Conservation (phyloP, 2,797 vertebrate species). For the Hydrolagus colliei region DNA sequence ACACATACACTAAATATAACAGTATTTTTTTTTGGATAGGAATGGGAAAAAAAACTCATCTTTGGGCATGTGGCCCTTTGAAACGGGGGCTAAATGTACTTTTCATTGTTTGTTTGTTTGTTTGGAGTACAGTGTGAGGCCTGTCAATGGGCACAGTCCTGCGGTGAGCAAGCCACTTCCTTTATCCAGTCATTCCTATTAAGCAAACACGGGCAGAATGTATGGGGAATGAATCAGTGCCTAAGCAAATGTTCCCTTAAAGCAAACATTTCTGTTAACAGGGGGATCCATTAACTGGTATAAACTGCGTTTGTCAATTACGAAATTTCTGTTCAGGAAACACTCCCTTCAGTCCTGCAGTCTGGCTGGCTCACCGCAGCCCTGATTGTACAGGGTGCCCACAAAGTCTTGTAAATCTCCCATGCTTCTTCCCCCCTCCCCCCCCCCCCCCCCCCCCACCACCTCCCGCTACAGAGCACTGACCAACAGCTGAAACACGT, state of each 20-base stretch:
- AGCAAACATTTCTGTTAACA: slow-evolving; percentile 28
- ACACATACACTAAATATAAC: background rate
- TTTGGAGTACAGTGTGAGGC: background rate
- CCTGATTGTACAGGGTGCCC: too few species aligned
- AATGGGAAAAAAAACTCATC: background rate
- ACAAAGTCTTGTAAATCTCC: too few species aligned
- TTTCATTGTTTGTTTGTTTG: slow-evolving; percentile 21
- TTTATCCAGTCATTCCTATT: slow-evolving; percentile 5
- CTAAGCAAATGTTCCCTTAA: slow-evolving; percentile 23
- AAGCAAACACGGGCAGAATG: slow-evolving; percentile 13
- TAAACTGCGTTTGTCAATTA: background rate
- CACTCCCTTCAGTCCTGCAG: background rate
- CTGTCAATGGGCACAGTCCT: background rate
- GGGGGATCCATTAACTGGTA: background rate
- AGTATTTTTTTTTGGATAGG: background rate
- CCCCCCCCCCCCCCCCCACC: too few species aligned
- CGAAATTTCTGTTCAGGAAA: background rate
- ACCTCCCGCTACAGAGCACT: too few species aligned
- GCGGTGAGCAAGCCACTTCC: slow-evolving; percentile 13
- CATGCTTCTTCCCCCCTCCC: too few species aligned
- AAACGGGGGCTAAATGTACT: background rate
- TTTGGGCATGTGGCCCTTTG: background rate
- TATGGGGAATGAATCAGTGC: slow-evolving; percentile 13
- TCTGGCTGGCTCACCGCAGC: background rate
- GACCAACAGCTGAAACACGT: too few species aligned